Conservation (phyloP, 1,140 invertebrate species). For the Stratiolaelaps scimitus region DNA sequence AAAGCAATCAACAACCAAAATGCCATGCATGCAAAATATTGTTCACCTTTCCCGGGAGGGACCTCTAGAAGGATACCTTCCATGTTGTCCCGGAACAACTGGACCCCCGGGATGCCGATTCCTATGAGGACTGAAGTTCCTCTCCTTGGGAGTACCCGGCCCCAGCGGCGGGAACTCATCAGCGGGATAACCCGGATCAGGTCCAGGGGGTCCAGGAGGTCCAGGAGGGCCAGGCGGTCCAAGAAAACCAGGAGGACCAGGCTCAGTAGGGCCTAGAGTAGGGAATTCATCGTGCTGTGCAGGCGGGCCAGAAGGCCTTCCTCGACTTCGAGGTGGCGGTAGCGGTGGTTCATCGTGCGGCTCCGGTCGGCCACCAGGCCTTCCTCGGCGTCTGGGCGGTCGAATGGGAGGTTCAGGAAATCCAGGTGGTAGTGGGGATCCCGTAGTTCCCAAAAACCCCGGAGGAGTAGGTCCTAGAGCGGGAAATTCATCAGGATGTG, state of each 20-base stretch:
- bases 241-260: not conserved
- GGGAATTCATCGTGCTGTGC: not conserved
- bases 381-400: no score
- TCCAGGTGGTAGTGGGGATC: no score
- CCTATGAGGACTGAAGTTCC: not conserved
- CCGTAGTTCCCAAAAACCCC: no score
- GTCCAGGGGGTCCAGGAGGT: not conserved
- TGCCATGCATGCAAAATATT: not conserved
- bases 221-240: not conserved
- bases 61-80: not conserved
- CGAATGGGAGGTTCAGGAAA: no score
- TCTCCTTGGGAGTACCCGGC: not conserved
- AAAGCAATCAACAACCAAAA: not conserved
- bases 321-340: no score
- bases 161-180: slow-evolving; percentile 7
- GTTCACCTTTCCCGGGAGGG: not conserved
- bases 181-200: not conserved
- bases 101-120: not conserved
- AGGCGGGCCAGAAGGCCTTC: no score
- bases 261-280: not conserved
- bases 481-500: no score
- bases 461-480: no score
- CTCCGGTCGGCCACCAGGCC: no score
- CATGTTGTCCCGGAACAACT: not conserved
- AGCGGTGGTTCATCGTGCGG: no score